Evolutionary conservation across 2,888 invertebrate genomes (phyloP), one percentile per base, ranked within the genome.

Genomic region (Teleiodes luculella): DNA sequence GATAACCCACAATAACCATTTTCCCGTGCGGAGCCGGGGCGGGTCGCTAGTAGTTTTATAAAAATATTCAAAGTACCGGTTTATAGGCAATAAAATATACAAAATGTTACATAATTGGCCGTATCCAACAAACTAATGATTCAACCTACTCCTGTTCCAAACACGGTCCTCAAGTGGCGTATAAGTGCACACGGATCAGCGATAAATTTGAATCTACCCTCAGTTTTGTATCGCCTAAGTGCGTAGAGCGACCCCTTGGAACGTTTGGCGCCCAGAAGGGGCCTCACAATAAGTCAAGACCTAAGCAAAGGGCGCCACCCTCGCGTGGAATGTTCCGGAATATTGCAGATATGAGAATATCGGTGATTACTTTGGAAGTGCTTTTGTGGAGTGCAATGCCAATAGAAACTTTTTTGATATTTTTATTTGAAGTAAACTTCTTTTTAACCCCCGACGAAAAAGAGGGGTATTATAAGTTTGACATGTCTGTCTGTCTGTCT

Each of bases 181-280:
- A 80, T 80, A 82, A 81, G 76, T 78, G 74, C 77, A 59, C 70
- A 65, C 68, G 66, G 66, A 71, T 74, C 63, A 67, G 58, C 79
- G 74, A 83, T 83, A 83, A 79, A 83, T 80, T 79, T 69, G 68
- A 72, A 68, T 72, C 74, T 72, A 74, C 80, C 80, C 79, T 70
- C 65, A 70, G 70, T 75, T 75, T 76, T 76, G 74, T 70, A 67
- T 66, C 11, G 8, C 39, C 13, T 43, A 24, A 43, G 28, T 43
- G 33, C n/a, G 43, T 43, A 43, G 43, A 28, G 14, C 28, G 16
- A 5, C 4, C 53, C 47, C 49, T 47, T 33, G 58, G 64, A 67
- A 72, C 20, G 20, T 43, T 43, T 11, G 33, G n/a, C n/a, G n/a
- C n/a, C n/a, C 33, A n/a, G 33, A 13, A 28, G 28, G 43, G 43